Evolutionary conservation across 2,888 invertebrate species (phyloP), one percentile per base, ranked within the genome.

Genomic region (Rugalucina vietnamica): DNA sequence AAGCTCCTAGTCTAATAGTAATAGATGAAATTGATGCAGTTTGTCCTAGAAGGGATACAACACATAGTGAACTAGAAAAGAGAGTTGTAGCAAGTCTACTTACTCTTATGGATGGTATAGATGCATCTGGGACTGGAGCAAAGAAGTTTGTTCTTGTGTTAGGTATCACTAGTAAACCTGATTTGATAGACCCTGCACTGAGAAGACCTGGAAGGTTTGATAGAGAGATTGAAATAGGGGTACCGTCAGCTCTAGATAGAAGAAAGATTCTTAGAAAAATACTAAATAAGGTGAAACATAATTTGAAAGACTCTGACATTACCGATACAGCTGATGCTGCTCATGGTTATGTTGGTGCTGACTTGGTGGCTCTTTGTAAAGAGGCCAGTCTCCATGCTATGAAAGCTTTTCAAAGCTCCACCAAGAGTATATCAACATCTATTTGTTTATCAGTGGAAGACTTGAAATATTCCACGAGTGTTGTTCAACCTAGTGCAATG

Each of bases 331-430:
- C 98, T 0, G 96, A 96, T 84, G 95, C 96, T 70, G 97, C 98
- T 8, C 98, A 98, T 95, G 98, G 98, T 0, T 98, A 97, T 95
- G 98, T 98, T 0, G 98, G 98, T 8, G 97, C 98, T 0, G 98
- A 99, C 96, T 95, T 99, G 74, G 96, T 96, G 0, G 97, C 97
- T 82, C 95, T 98, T 0, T 97, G 97, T 88, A 97, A 97, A 12
- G 96, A 97, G 91, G 97, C 98, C 3, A 96, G 96, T 18, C 95
- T 97, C 92, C 96, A 96, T 90, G 96, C 97, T 36, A 95, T 96
- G 12, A 92, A 91, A 79, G 32, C 78, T 69, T 32, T 65, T 10
- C 4, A 18, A 18, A 12, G 1, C 34, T 12, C 18, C 34, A 12
- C 21, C 10, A n/a, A 32, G 29, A 32, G 10, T 27, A 14, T 5